These are phyloP conservation scores for Vanessa cardui DNA, from an alignment of 2,888 invertebrate genomes.

Conservation along the genomic window DNA sequence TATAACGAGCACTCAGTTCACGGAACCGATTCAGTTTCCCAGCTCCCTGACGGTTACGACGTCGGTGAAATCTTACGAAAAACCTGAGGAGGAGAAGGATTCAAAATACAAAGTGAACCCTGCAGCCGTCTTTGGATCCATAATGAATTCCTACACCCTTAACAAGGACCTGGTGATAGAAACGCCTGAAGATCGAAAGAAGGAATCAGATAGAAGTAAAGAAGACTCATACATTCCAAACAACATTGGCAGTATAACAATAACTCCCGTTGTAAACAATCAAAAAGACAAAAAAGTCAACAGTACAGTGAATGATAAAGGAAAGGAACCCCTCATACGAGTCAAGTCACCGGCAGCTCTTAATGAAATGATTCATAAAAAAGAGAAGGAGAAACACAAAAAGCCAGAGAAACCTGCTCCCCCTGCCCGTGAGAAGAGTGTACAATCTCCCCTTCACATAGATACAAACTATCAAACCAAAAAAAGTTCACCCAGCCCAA, in stretches of 20 bases:
- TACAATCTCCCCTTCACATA: constrained; percentile 49
- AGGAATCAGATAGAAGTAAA: constrained; percentile 54
- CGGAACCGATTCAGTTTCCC: constrained; percentile 71
- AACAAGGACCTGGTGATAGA: constrained; percentile 65
- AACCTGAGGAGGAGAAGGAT: constrained; percentile 49
- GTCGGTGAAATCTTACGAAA: constrained; percentile 49
- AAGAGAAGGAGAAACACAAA: constrained; percentile 50
- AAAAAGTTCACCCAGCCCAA: constrained; percentile 60
- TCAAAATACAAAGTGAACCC: constrained; percentile 44
- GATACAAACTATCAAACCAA: constrained; percentile 65
- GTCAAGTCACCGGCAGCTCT: constrained; percentile 74
- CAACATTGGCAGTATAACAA: constrained; percentile 75
- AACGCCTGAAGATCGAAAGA: constrained; percentile 56
- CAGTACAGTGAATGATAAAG: constrained; percentile 44
- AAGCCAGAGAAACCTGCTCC: constrained; percentile 39
- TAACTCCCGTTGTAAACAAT: constrained; percentile 65
- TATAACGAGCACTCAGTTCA: constrained; percentile 44
- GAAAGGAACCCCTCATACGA: constrained; percentile 62
- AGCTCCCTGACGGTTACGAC: constrained; percentile 76
- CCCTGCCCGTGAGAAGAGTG: constrained; percentile 33
- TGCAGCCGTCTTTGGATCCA: constrained; percentile 48
- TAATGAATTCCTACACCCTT: constrained; percentile 57
- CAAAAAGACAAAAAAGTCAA: constrained; percentile 57
- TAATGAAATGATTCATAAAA: constrained; percentile 69
- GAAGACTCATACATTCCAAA: constrained; percentile 69